These are phyloP conservation scores for Drosophila tsacasi DNA, from an alignment of 1,140 invertebrate genomes.

Conservation along the genomic window DNA sequence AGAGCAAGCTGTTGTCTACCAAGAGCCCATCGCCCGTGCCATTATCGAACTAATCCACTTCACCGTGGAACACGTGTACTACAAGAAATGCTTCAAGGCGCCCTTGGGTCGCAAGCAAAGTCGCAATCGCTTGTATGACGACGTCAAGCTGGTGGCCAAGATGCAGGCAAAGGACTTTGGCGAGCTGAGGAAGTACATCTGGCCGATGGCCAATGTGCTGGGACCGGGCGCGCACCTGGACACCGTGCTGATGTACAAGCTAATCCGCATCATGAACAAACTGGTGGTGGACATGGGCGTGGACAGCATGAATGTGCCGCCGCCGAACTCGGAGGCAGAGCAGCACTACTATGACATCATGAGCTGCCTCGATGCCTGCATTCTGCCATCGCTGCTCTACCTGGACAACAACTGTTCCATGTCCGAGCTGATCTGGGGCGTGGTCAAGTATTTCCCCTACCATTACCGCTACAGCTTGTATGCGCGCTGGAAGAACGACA, in stretches of 20 bases:
- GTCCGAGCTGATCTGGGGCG: constrained; percentile 97
- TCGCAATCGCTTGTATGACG: constrained; percentile 63
- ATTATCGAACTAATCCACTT: constrained; percentile 93
- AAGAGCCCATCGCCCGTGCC: constrained; percentile 92
- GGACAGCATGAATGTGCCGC: constrained; percentile 72
- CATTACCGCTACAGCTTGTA: constrained; percentile 96
- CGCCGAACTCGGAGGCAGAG: constrained; percentile 68
- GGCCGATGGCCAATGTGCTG: constrained; percentile 94
- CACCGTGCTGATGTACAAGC: constrained; percentile 95
- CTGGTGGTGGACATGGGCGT: constrained; percentile 76
- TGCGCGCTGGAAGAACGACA: constrained; percentile 97
- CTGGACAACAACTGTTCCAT: constrained; percentile 97
- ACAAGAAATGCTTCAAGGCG: constrained; percentile 87
- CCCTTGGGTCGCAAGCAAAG: constrained; percentile 57
- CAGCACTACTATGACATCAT: constrained; percentile 89
- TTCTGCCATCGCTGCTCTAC: constrained; percentile 95
- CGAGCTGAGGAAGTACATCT: constrained; percentile 91
- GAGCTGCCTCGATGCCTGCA: constrained; percentile 93
- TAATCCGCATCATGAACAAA: constrained; percentile 88
- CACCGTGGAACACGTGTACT: constrained; percentile 95
- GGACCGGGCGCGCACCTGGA: constrained; percentile 96
- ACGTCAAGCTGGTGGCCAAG: constrained; percentile 65
- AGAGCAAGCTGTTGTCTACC: constrained; percentile 91
- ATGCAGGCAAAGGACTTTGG: constrained; percentile 87
- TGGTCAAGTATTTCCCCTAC: constrained; percentile 97